Percentiles rank a stretch among this genome's conserved stretches.
Evolutionary conservation across 2,888 invertebrate genomes (phyloP).

Genomic region (Macropis europaea): DNA sequence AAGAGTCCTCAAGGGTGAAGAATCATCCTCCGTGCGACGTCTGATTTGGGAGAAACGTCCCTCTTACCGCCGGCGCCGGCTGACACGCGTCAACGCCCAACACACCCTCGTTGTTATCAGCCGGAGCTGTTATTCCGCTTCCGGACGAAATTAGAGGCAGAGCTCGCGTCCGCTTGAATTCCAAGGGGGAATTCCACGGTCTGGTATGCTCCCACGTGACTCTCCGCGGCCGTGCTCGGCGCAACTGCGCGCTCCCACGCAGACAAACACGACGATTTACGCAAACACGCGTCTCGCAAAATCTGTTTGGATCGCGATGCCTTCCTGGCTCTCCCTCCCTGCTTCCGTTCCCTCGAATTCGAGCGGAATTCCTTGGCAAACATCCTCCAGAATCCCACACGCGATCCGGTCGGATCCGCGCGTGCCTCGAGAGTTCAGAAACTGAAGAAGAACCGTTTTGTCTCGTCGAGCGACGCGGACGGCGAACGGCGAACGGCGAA

Average conservation of each 20-base stretch:
- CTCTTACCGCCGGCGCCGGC: neutral
- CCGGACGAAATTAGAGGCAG: constrained; percentile 49
- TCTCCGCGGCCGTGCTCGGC: neutral
- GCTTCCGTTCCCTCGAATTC: constrained; percentile 16
- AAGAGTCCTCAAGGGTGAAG: constrained; percentile 4
- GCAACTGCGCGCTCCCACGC: neutral
- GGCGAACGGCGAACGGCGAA: too few relatives aligned
- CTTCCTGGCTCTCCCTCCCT: neutral
- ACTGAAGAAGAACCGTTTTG: neutral
- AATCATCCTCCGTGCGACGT: neutral
- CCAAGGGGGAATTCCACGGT: constrained; percentile 42
- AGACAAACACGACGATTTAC: constrained; percentile 38
- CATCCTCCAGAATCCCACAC: neutral
- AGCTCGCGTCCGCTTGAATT: constrained; percentile 39
- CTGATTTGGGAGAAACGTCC: neutral
- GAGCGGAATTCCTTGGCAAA: constrained; percentile 30
- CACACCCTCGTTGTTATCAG: neutral
- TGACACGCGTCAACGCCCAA: neutral
- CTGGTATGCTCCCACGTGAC: constrained; percentile 3
- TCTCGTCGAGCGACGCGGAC: too few relatives aligned
- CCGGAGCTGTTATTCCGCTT: constrained; percentile 34
- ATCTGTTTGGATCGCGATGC: constrained; percentile 28
- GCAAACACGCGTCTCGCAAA: constrained; percentile 43
- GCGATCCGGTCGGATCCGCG: neutral
- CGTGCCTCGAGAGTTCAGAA: constrained; percentile 9